Base-by-base conservation (phyloP, 2,113 vertebrate species). In the Danionella cerebrum region DNA sequence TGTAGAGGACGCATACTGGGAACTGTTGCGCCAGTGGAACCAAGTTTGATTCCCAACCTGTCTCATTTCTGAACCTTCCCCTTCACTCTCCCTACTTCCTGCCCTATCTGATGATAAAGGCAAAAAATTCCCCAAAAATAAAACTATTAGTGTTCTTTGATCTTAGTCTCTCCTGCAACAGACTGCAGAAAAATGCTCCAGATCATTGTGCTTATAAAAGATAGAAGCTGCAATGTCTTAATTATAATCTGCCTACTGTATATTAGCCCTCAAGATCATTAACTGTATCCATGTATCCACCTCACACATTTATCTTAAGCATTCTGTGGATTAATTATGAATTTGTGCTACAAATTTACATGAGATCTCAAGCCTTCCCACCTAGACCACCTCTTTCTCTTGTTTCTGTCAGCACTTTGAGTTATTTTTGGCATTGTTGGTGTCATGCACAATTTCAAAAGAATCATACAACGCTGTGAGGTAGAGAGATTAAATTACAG, bases 401-500 rank as follows among this genome's bases (percentile, higher is more conserved):
- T 25, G 6, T 31, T 44, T 69, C 55, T 14, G 14, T 58, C 59
- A 51, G 27, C 13, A 44, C 54, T 74, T 74, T 74, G 72, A 31
- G 53, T 42, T 75, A 70, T 75, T 70, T 74, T 55, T 67, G 53
- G 47, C 63, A 24, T 54, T 36, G 31, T 60, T 45, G 38, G 18
- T 69, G 45, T 52, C n/a, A 13, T 41, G 63, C 33, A 25, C 47
- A 45, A 33, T 66, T 69, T 62, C 41, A 70, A 50, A 67, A 41
- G 41, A 67, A 47, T 67, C 72, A 67, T 48, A 57, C 48, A 36
- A 41, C 59, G 44, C 27, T 5, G 44, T 69, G 53, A 65, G 72
- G 60, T 31, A 5, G 13, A 47, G 12, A 60, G 67, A 52, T 70
- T 53, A 35, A 66, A 74, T 74, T 70, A 60, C 67, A 59, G 67